Conservation (phyloP, 2,113 vertebrate genomes). For the Trochalopteron elliotii region DNA sequence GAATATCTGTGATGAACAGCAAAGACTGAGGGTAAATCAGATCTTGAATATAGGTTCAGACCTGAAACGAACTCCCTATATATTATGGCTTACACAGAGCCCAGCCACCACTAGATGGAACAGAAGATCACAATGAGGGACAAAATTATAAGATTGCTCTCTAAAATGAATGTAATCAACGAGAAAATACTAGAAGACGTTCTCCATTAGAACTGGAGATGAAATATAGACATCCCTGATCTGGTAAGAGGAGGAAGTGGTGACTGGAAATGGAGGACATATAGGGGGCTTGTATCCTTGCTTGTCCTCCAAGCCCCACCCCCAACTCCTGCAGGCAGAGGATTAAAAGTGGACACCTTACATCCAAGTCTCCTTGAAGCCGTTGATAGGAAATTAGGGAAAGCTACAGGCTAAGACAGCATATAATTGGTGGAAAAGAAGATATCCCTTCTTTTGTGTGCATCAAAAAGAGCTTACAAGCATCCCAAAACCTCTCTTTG, state of each 20-base stretch:
- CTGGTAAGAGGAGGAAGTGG: not conserved
- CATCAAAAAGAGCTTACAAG: not conserved
- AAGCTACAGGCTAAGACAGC: not conserved
- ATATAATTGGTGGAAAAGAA: not conserved
- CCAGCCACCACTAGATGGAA: slow-evolving; percentile 55
- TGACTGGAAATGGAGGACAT: not conserved
- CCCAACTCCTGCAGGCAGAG: not conserved
- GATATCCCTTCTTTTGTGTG: not conserved
- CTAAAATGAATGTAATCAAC: not conserved
- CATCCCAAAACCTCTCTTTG: not conserved
- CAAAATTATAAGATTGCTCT: not conserved
- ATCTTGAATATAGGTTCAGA: not conserved
- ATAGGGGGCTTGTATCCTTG: not conserved
- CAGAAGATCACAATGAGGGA: slow-evolving; percentile 37
- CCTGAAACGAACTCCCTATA: not conserved
- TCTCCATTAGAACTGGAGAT: not conserved
- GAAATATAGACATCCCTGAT: not conserved
- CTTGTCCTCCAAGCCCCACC: not conserved
- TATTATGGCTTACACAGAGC: not conserved
- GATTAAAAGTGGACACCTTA: not conserved
- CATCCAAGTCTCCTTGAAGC: not conserved
- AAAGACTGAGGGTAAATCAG: not conserved
- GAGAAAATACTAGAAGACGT: not conserved
- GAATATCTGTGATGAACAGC: not conserved
- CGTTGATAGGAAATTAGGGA: not conserved